A percentile compares a stretch with the other conserved stretches of the same genome.
These are phyloP conservation scores for Rhinolophus sinicus DNA, from an alignment of 2,113 vertebrate species.

Conservation along the genomic window DNA sequence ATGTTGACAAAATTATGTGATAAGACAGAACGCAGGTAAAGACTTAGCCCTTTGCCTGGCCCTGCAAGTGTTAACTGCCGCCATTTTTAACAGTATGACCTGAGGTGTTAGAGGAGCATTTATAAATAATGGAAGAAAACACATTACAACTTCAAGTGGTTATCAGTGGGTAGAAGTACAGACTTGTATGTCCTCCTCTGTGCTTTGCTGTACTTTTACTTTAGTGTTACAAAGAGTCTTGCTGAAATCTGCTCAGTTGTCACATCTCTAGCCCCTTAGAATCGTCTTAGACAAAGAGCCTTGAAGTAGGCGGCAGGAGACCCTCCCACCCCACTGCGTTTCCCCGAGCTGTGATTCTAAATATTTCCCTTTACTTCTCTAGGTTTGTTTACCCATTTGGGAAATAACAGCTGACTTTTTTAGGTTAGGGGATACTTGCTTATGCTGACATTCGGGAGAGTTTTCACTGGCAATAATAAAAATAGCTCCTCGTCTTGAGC, in stretches of 20 bases:
- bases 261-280: background rate
- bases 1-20: background rate
- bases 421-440: background rate
- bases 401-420: background rate
- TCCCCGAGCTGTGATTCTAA: background rate
- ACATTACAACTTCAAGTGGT: background rate
- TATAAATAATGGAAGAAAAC: conserved; percentile 27
- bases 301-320: accelerated
- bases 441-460: background rate
- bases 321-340: accelerated
- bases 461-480: background rate
- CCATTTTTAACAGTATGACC: background rate
- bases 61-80: background rate
- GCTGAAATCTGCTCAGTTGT: background rate
- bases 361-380: no score
- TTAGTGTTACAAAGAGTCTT: background rate
- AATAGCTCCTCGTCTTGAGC: background rate
- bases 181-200: background rate
- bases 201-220: background rate
- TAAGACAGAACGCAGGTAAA: background rate
- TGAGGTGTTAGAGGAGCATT: background rate
- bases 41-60: background rate
- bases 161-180: background rate
- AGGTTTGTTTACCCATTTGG: background rate
- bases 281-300: background rate